phyloP scores from a whole-genome alignment of 2,888 invertebrate genomes.

The Cryptocephalus moraei region DNA sequence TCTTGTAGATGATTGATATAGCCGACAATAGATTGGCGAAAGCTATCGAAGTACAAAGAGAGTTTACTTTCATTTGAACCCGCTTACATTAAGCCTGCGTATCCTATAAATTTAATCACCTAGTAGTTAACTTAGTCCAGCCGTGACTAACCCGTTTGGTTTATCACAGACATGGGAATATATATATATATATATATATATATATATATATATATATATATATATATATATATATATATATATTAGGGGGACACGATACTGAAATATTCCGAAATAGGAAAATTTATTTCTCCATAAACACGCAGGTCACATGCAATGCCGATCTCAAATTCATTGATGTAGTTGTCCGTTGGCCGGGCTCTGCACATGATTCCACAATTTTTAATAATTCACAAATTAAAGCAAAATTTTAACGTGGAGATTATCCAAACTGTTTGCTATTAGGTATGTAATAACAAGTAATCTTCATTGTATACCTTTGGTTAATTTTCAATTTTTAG shows the following conservation, averaged over 20 bases:
- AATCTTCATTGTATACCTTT: not conserved
- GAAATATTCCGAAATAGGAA: slow-evolving; percentile 5
- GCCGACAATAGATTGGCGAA: too few species aligned
- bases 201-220: too few species aligned
- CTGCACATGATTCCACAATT: slow-evolving; percentile 5
- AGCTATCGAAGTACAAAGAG: too few species aligned
- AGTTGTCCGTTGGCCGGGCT: slow-evolving; percentile 4
- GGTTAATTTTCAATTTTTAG: not conserved
- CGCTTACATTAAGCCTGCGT: too few species aligned
- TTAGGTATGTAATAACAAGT: not conserved
- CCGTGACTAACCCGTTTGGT: too few species aligned
- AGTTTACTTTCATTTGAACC: too few species aligned
- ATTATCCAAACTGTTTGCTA: slow-evolving; percentile 1
- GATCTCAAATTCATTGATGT: slow-evolving; percentile 1
- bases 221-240: too few species aligned
- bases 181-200: too few species aligned
- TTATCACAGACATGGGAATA: too few species aligned
- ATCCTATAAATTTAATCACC: too few species aligned
- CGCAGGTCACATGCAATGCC: slow-evolving; percentile 2
- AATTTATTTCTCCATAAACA: slow-evolving; percentile 5
- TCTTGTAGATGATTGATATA: too few species aligned
- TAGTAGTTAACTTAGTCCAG: too few species aligned
- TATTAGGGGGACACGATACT: slow-evolving; percentile 2
- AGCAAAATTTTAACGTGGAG: slow-evolving; percentile 1
- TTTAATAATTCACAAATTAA: slow-evolving; percentile 3